Conservation (phyloP, 2,797 vertebrate species). For the Melanotaenia boesemani region DNA sequence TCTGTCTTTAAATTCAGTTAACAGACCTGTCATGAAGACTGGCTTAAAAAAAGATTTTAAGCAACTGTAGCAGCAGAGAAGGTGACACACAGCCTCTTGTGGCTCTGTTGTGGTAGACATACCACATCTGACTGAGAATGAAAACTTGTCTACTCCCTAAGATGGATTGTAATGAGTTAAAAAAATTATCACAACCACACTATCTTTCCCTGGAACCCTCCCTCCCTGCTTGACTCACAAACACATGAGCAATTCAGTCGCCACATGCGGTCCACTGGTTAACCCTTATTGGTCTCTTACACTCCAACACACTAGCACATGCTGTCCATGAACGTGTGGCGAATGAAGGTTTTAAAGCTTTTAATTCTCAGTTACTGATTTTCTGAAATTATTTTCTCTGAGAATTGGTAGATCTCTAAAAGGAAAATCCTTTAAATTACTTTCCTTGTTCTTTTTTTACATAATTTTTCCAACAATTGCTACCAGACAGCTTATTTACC, state of each 20-base stretch:
- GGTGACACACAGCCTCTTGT: background rate
- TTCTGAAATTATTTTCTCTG: background rate
- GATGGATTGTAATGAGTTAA: conserved; percentile 62
- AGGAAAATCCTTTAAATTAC: background rate
- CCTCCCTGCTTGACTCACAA: conserved; percentile 67
- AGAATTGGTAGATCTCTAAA: background rate
- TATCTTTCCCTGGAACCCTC: conserved; percentile 48
- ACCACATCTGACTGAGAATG: conserved; percentile 51
- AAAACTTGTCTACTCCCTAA: conserved; percentile 18
- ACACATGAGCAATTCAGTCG: conserved; percentile 73
- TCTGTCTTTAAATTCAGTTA: conserved; percentile 8
- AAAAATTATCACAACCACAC: conserved; percentile 59
- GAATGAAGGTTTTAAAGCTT: background rate
- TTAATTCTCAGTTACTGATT: background rate
- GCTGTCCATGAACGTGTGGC: conserved; percentile 19
- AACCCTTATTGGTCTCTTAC: conserved; percentile 53
- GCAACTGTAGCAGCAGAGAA: background rate
- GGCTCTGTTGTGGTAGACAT: conserved; percentile 17
- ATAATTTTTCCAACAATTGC: background rate
- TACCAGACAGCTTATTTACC: background rate
- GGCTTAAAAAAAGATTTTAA: background rate
- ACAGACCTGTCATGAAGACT: background rate
- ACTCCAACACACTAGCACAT: conserved; percentile 10
- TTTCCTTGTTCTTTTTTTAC: background rate
- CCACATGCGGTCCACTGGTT: conserved; percentile 48